Base-by-base conservation (phyloP, 2,113 vertebrate genomes). In the Spea bombifrons region DNA sequence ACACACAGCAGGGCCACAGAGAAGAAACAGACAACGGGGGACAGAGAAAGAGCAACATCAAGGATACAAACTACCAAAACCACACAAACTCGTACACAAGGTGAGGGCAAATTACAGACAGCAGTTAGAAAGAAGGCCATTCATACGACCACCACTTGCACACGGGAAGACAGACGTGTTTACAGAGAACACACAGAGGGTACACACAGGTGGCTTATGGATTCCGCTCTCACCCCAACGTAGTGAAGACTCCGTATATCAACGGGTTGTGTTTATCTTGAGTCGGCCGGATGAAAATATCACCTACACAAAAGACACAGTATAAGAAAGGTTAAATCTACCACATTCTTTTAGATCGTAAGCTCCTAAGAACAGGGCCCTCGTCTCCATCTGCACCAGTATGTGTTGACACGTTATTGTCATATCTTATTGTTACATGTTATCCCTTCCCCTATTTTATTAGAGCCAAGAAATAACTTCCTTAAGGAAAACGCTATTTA, bases 181-280 rank as follows among this genome's bases (percentile, higher is more conserved):
- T 3, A 59, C 10, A 59, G 7, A 13, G 55, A 52, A 59, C 9
- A 59, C 4, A 59, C 8, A 59, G 10, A 59, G 50, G 10, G n/a
- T n/a, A 59, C 9, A 59, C 4, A 59, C 8, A 59, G 10, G 4
- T 1, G 10, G 10, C 10, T 5, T 13, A 49, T 8, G 59, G 57
- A 44, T 8, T 3, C 3, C 4, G 43, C 43, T 52, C 77, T 91
- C 84, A 94, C 93, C 93, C 93, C 2, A 92, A 88, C 1, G 92
- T 94, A 47, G 92, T 91, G 87, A 94, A 94, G 67, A 94, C 90
- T 7, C 88, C 93, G 0, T 94, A 94, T 48, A 94, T 90, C 69
- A 87, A 83, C 0, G 94, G 94, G 83, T 86, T 94, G n/a, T 91
- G 87, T 43, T 94, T 92, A 50, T 95, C 94, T 74, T 93, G 91